Base-by-base conservation (phyloP, 2,113 vertebrate species). In the Nematolebias whitei region DNA sequence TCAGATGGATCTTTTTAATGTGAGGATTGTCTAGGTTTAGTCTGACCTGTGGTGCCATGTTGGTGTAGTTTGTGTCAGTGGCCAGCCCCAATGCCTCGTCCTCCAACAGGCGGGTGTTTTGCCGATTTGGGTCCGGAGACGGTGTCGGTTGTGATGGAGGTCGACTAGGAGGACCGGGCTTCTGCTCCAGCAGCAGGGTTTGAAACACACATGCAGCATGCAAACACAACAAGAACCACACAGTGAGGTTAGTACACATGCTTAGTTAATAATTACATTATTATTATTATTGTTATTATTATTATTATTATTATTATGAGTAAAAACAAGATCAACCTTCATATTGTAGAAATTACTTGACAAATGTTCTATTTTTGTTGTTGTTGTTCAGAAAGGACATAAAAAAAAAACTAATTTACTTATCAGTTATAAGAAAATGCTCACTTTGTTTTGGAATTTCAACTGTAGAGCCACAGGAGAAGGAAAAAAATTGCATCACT, bases 81-180 rank as follows among this genome's bases (percentile, higher is more conserved):
- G 93, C 94, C 0, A 94, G 88, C 78, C 88, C 92, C 88, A 93
- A 88, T 79, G 89, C 85, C 87, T 95, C 93, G 8, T 71, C 73
- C 72, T 95, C 95, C 78, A 92, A 93, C 83, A 90, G 80, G 88
- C 87, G 92, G 88, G 87, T 93, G 80, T 93, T 91, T 78, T 94
- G 93, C 84, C 92, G 92, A 90, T 94, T 93, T 82, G 88, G 79
- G 73, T 96, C 96, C 83, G 95, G 96, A 85, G 93, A 95, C 1
- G 94, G 95, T 65, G 95, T 94, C 67, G 93, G 90, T 89, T 95
- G 95, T 86, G 95, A 93, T 40, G 95, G 94, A 62, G 94, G 95
- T 61, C 95, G 95, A 58, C 93, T 93, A 48, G 95, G 96, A 58
- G 93, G 94, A 29, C 93, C 95, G 78, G 92, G 95, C 86, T 90